A percentile compares a stretch with the other conserved stretches of the same genome.
Evolutionary conservation across 2,888 invertebrate genomes (phyloP).

Genomic region (Catocala fraxini): DNA sequence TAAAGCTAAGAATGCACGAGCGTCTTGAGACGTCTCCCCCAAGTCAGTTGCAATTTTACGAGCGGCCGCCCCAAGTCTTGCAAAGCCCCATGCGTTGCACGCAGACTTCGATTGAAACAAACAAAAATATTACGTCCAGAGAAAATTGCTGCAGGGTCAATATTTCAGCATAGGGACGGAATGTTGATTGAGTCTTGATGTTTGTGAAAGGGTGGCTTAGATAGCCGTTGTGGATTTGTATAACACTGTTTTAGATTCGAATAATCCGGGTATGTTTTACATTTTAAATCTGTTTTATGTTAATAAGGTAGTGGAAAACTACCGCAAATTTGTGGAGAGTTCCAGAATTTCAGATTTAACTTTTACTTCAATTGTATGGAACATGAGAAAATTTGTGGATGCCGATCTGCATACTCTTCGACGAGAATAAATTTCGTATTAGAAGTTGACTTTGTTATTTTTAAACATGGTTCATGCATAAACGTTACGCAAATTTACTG

Average conservation of each 20-base stretch:
- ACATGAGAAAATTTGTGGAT: too few relatives aligned
- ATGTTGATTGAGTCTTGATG: conserved; percentile 24
- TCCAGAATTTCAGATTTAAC: too few relatives aligned
- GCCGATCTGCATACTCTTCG: too few relatives aligned
- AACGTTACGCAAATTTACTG: too few relatives aligned
- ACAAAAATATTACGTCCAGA: conserved; percentile 49
- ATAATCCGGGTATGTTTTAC: not conserved
- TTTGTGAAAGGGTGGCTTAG: conserved; percentile 12
- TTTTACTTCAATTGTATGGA: too few relatives aligned
- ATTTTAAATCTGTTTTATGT: too few relatives aligned
- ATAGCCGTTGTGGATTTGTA: not conserved
- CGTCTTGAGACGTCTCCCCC: conserved; percentile 84
- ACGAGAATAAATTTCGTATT: too few relatives aligned
- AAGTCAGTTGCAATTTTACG: conserved; percentile 84
- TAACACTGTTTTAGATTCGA: not conserved
- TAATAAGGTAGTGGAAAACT: too few relatives aligned
- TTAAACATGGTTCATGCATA: too few relatives aligned
- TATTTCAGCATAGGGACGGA: conserved; percentile 22
- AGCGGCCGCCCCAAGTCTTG: conserved; percentile 72
- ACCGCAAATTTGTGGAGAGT: too few relatives aligned
- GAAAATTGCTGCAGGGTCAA: conserved; percentile 40
- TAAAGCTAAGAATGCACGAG: conserved; percentile 79
- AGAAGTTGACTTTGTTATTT: too few relatives aligned
- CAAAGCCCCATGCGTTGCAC: conserved; percentile 62
- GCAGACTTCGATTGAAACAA: conserved; percentile 62